A percentile compares a stretch with the other conserved stretches of the same genome.
Evolutionary conservation across 2,113 vertebrate species (phyloP).

Genomic region (Rhea pennata): DNA sequence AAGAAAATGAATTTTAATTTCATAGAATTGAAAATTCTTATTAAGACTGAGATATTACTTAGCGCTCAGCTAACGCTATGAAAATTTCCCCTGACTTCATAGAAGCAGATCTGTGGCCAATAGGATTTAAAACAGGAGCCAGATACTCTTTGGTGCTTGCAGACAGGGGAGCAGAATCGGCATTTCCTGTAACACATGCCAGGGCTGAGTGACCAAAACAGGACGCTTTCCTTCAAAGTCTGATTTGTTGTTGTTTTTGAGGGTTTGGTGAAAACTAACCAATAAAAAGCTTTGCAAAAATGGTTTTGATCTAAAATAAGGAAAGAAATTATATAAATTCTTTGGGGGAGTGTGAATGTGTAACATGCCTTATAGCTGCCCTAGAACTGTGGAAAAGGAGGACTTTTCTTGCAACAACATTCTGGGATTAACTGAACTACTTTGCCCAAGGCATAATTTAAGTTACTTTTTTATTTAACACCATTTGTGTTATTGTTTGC

Average conservation of each 20-base stretch:
- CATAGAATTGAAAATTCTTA: not conserved
- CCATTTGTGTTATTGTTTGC: not conserved
- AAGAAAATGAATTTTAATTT: not conserved
- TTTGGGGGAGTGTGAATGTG: not conserved
- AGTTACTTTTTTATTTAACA: conserved; percentile 28
- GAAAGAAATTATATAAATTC: not conserved
- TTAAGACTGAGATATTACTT: not conserved
- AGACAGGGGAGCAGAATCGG: not conserved
- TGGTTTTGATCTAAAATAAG: not conserved
- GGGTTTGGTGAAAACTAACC: not conserved
- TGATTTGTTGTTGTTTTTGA: not conserved
- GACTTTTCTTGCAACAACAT: conserved; percentile 48
- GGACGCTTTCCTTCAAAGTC: not conserved
- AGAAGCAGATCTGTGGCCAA: not conserved
- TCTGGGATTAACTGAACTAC: conserved; percentile 39
- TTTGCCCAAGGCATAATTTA: conserved; percentile 38
- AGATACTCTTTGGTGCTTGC: not conserved
- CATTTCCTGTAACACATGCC: not conserved
- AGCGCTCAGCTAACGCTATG: not conserved
- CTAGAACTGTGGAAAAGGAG: conserved; percentile 1
- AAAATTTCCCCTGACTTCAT: not conserved
- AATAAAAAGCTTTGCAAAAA: not conserved
- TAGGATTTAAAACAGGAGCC: not conserved
- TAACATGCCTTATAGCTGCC: not conserved
- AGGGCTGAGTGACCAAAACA: not conserved